Conservation (phyloP, 2,888 invertebrate species). For the Xiphydria camelus region DNA sequence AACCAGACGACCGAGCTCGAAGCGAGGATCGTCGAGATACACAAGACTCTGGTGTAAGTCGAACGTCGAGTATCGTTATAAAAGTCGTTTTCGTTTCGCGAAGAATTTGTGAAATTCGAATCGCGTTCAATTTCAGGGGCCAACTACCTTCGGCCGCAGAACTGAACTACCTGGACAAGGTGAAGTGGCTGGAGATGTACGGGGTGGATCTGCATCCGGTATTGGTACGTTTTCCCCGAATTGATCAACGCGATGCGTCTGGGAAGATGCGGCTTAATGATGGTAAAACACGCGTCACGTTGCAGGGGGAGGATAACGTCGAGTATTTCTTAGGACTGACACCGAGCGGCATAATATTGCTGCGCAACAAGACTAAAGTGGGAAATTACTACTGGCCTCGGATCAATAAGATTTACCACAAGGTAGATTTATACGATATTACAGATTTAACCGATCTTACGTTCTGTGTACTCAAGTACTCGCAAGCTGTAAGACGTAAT, state of each 20-base stretch:
- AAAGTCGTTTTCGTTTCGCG: too few species aligned
- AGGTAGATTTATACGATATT: slow-evolving; percentile 60
- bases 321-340: slow-evolving; percentile 96
- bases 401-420: slow-evolving; percentile 94
- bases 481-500: too few species aligned
- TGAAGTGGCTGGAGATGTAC: slow-evolving; percentile 98
- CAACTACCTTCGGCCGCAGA: slow-evolving; percentile 91
- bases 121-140: slow-evolving; percentile 64
- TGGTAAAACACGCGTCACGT: slow-evolving; percentile 21
- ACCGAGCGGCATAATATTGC: slow-evolving; percentile 91
- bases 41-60: slow-evolving; percentile 83
- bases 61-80: too few species aligned
- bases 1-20: slow-evolving; percentile 93
- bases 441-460: too few species aligned
- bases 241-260: too few species aligned
- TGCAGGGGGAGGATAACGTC: slow-evolving; percentile 92
- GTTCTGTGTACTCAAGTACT: too few species aligned
- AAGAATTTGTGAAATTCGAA: slow-evolving; percentile 1
- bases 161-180: slow-evolving; percentile 93
- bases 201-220: slow-evolving; percentile 97
- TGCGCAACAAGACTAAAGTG: slow-evolving; percentile 93
- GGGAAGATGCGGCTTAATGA: neutral
- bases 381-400: slow-evolving; percentile 98
- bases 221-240: slow-evolving; percentile 69
- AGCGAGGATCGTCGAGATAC: slow-evolving; percentile 82